phyloP scores from a whole-genome alignment of 2,113 vertebrate genomes.

The Plestiodon gilberti region DNA sequence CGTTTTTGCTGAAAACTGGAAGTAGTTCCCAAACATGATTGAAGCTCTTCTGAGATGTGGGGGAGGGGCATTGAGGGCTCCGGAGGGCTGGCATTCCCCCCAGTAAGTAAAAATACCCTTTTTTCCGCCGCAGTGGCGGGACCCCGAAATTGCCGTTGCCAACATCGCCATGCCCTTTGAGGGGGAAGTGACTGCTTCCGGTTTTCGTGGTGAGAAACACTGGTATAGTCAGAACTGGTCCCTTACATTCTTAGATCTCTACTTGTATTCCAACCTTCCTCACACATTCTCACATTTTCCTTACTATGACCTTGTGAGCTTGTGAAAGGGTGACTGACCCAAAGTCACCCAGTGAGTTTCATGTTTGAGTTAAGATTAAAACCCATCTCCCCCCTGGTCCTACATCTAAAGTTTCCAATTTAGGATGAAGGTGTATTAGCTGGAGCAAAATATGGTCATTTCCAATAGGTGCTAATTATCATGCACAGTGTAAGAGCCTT shows the following conservation, averaged over 20 bases:
- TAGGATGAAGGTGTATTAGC: neutral
- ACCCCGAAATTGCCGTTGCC: too few species aligned
- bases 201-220: too few species aligned
- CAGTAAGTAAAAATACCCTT: too few species aligned
- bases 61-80: too few species aligned
- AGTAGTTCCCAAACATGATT: too few species aligned
- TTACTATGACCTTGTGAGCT: neutral
- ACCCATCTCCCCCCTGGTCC: neutral
- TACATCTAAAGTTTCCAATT: neutral
- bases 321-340: neutral
- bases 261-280: neutral
- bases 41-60: too few species aligned
- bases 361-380: neutral
- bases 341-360: neutral
- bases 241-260: neutral
- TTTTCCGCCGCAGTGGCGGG: too few species aligned
- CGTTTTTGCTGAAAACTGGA: too few species aligned
- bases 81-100: too few species aligned
- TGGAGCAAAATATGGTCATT: neutral
- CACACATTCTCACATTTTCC: neutral
- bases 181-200: too few species aligned
- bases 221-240: too few species aligned
- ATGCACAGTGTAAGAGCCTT: neutral
- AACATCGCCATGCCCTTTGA: too few species aligned
- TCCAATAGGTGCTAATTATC: conserved; percentile 6